Conservation (phyloP, 2,888 invertebrate genomes). For the Ochlodes sylvanus region DNA sequence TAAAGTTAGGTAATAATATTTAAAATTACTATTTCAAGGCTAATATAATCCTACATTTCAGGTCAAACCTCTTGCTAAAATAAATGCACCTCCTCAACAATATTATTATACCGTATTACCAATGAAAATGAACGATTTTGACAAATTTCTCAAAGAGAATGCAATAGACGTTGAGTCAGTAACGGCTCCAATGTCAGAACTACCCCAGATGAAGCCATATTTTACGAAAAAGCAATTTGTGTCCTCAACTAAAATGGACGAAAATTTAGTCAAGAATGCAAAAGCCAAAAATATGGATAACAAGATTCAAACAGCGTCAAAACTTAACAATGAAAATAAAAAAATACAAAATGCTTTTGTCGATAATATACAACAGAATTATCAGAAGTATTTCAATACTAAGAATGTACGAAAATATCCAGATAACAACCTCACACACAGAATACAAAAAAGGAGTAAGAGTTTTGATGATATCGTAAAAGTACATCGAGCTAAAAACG, state of each 20-base stretch:
- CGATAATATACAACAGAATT: not conserved
- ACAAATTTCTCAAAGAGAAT: conserved; percentile 62
- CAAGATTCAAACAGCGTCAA: not conserved
- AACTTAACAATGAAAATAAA: conserved; percentile 4
- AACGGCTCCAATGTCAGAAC: conserved; percentile 49
- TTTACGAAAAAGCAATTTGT: conserved; percentile 10
- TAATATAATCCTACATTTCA: conserved; percentile 40
- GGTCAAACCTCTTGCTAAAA: conserved; percentile 49
- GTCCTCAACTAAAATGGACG: not conserved
- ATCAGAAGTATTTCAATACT: conserved; percentile 3
- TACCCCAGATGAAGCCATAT: conserved; percentile 34
- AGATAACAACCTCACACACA: not conserved
- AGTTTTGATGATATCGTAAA: not conserved
- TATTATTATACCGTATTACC: conserved; percentile 67
- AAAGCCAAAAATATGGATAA: not conserved
- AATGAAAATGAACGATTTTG: conserved; percentile 60
- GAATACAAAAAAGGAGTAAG: not conserved
- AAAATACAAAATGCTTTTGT: not conserved
- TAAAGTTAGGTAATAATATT: not conserved
- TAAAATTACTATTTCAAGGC: not conserved
- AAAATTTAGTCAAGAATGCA: conserved; percentile 3
- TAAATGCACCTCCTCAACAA: conserved; percentile 57
- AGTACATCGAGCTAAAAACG: not conserved
- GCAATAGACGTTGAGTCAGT: conserved; percentile 61
- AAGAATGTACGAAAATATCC: conserved; percentile 18